Evolutionary conservation across 1,140 invertebrate genomes (phyloP), one percentile per base, ranked within the genome.

Genomic region (Drosophila virilis): DNA sequence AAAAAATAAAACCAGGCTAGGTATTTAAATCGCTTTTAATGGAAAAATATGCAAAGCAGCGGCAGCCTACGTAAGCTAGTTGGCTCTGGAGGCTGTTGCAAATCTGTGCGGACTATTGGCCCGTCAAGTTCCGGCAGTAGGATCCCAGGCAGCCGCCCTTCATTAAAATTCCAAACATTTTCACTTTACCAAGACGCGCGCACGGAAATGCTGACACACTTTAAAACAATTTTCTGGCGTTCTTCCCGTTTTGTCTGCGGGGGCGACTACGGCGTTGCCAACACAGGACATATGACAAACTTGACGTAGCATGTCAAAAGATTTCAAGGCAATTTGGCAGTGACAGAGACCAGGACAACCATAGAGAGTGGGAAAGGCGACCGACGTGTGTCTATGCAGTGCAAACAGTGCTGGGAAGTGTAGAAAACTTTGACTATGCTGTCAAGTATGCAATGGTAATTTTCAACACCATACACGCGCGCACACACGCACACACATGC

Each of bases 1-100:
- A 70, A 46, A 62, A 65, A 43, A 77, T 61, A 82, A 85, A 76
- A 65, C 61, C 74, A 61, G 68, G 67, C 81, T 71, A 83, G 84
- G 84, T 88, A 88, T 88, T 88, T 88, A 88, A 88, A 88, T 84
- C 84, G 84, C 62, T 88, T 88, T 88, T 88, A 88, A 88, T 88
- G 84, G 84, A 88, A 88, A 88, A 88, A 88, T 88, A 88, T 88
- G 84, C 84, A 88, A 88, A 89, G 74, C 74, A 85, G 78, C 59
- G 22, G 59, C 46, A 43, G 72, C 70, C 68, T 72, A 73, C 75
- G 82, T 78, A 78, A 81, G 62, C 62, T 66, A 72, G 54, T 67
- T 50, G 13, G 74, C 80, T 67, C 70, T 66, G 64, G 60, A 60
- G 42, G 46, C 70, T 75, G 61, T 71, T 45, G 76, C 83, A 88